Percentiles rank a stretch among this genome's conserved stretches.
phyloP scores from a whole-genome alignment of 2,888 invertebrate genomes.

The Phania funesta region DNA sequence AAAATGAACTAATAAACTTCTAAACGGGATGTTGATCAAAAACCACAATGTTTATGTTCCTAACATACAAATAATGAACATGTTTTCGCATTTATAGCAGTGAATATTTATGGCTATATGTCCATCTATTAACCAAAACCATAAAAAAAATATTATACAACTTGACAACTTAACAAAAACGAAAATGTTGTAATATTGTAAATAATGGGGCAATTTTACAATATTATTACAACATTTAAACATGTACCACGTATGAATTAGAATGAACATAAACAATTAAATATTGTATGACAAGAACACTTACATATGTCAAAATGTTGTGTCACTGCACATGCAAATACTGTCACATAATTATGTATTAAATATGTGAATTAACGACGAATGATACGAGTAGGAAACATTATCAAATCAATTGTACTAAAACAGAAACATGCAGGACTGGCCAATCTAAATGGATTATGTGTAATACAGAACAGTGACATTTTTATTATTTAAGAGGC shows the following conservation, averaged over 20 bases:
- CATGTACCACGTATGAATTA: background rate
- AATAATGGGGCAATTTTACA: conserved; percentile 27
- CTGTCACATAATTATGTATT: conserved; percentile 23
- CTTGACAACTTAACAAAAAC: conserved; percentile 39
- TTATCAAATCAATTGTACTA: background rate
- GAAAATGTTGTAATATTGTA: conserved; percentile 30
- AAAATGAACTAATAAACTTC: conserved; percentile 42
- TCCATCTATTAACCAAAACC: conserved; percentile 3
- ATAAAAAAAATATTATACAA: no score
- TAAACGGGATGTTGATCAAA: conserved; percentile 33
- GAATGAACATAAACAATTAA: conserved; percentile 30
- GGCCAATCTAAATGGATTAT: no score
- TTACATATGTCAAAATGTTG: conserved; percentile 10
- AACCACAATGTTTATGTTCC: conserved; percentile 49
- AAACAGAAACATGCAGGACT: no score
- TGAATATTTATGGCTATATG: background rate
- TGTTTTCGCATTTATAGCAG: background rate
- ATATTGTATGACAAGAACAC: conserved; percentile 33
- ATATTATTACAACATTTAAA: background rate
- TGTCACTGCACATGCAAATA: conserved; percentile 23
- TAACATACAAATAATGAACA: conserved; percentile 49
- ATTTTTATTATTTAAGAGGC: no score
- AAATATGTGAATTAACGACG: background rate
- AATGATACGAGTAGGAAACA: background rate
- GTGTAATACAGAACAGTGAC: no score